phyloP scores from a whole-genome alignment of 2,888 invertebrate genomes.

The Plusia festucae region DNA sequence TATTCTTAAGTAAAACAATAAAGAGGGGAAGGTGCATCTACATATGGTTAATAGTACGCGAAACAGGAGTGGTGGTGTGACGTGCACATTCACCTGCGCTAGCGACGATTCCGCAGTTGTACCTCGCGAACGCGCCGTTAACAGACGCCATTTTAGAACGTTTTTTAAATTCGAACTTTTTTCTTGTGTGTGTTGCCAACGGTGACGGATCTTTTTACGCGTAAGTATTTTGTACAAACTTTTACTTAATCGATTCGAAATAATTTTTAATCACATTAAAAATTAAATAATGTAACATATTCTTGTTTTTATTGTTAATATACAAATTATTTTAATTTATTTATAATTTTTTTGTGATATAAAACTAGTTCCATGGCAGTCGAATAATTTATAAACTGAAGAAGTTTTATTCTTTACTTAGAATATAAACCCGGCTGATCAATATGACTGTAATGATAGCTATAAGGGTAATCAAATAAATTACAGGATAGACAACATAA shows the following conservation, averaged over 20 bases:
- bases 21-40: slow-evolving; percentile 68
- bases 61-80: slow-evolving; percentile 83
- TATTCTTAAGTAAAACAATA: slow-evolving; percentile 61
- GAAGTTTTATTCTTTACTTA: too few species aligned
- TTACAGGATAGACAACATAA: background rate
- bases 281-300: background rate
- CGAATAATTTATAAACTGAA: too few species aligned
- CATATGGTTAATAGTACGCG: slow-evolving; percentile 72
- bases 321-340: too few species aligned
- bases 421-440: too few species aligned
- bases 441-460: too few species aligned
- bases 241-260: background rate
- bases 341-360: background rate
- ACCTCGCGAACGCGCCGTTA: slow-evolving; percentile 69
- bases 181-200: slow-evolving; percentile 75
- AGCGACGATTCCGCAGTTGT: slow-evolving; percentile 81
- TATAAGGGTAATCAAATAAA: too few species aligned
- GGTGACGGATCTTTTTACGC: slow-evolving; percentile 63
- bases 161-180: slow-evolving; percentile 61
- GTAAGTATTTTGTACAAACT: slow-evolving; percentile 43
- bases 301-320: too few species aligned
- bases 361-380: too few species aligned
- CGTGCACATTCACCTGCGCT: slow-evolving; percentile 85
- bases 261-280: too few species aligned
- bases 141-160: slow-evolving; percentile 69